Evolutionary conservation across 2,797 vertebrate genomes (phyloP).

Genomic region (Chromis chromis): DNA sequence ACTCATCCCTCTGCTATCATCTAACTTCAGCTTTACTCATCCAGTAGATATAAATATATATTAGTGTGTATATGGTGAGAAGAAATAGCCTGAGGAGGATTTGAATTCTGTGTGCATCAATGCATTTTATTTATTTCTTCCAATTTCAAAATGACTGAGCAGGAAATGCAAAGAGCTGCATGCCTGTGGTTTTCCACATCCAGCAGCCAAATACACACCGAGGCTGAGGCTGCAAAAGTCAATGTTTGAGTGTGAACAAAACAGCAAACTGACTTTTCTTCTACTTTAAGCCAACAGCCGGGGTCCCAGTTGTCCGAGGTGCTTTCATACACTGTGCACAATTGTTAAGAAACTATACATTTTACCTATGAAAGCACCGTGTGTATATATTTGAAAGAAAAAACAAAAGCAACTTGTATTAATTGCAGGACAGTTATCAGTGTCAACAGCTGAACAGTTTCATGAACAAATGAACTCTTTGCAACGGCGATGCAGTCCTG

Average conservation of each 20-base stretch:
- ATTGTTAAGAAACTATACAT: not conserved
- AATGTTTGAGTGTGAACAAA: conserved; percentile 5
- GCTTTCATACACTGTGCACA: not conserved
- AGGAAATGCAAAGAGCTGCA: not conserved
- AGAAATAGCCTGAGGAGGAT: not conserved
- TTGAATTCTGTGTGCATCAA: not conserved
- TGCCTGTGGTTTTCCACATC: conserved; percentile 8
- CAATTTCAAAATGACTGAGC: not conserved
- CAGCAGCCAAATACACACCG: not conserved
- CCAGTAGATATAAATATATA: not conserved
- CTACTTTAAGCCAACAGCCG: not conserved
- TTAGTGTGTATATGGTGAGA: not conserved
- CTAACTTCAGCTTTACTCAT: not conserved
- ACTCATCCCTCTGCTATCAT: not conserved
- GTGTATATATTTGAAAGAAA: not conserved
- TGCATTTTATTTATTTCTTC: conserved; percentile 8
- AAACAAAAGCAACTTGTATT: not conserved
- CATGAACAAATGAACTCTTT: not conserved
- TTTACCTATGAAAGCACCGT: conserved; percentile 1
- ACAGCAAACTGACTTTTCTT: not conserved
- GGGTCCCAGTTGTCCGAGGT: not conserved
- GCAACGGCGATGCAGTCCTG: not conserved
- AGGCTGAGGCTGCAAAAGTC: not conserved
- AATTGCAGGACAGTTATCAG: not conserved
- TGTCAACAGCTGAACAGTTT: conserved; percentile 5